Base-by-base conservation (phyloP, 92 coral and sea anemone genomes). In the Desmophyllum pertusum region DNA sequence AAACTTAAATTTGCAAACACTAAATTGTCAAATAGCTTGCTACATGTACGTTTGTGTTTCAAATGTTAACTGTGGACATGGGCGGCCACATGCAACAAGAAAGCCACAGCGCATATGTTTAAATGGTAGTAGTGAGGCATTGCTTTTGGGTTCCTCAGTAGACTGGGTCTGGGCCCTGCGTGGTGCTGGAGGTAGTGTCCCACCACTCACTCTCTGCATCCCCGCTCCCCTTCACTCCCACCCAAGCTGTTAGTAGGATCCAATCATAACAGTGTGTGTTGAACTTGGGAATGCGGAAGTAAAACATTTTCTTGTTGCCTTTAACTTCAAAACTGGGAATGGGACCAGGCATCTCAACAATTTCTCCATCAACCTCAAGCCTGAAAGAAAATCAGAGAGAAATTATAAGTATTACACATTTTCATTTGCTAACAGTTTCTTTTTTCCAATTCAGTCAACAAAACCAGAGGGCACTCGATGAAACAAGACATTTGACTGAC, bases 251-350 rank as follows among this genome's bases (percentile, higher is more conserved):
- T 38, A 5, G 74, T 18, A 30, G 89, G 89, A 30, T 86, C n/a
- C 89, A 33, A 78, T 78, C 53, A 70, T 13, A 21, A 40, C 79
- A 4, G 53, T 78, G 62, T 33, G n/a, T 39, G 64, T 37, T 62
- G 40, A 86, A 86, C 84, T 18, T 78, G 0, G 89, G 89, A 57
- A 86, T 78, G 37, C 89, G 84, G 80, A 86, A 77, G 30, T 19
- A 21, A 10, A 53, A 53, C 9, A 53, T 25, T 53, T 53, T 53
- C 27, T 53, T 53, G 62, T 10, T 53, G 27, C 62, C 62, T 53
- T 53, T 53, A 27, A 21, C 6, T 6, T 2, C 62, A 79, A 78
- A 37, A 31, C 69, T 78, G 51, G 89, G 89, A 66, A 77, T 78
- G 3, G 39, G 70, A 31, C 23, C 83, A 23, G 88, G 48, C 88